These are phyloP conservation scores for Harmothoe impar DNA, from an alignment of 2,888 invertebrate species.

Conservation along the genomic window DNA sequence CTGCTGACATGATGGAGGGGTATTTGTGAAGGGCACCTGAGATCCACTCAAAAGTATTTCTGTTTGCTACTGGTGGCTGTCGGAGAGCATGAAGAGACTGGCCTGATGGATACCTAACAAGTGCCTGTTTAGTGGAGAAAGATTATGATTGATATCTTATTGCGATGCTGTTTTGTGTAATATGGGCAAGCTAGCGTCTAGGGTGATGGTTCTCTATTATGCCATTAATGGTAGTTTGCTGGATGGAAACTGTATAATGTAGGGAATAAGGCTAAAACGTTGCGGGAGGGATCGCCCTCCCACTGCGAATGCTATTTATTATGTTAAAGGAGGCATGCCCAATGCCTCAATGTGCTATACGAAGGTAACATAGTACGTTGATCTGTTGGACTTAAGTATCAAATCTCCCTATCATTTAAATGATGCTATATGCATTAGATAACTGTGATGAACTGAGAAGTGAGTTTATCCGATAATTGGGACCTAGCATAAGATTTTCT, in stretches of 20 bases:
- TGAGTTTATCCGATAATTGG: too few species aligned
- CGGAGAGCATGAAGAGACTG: background rate
- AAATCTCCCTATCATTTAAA: too few species aligned
- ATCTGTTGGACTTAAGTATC: too few species aligned
- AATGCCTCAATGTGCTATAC: background rate
- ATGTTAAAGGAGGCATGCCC: too few species aligned
- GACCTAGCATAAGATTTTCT: too few species aligned
- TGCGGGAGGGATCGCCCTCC: conserved; percentile 1
- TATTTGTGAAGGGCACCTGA: background rate
- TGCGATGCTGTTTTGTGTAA: background rate
- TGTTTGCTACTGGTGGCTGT: background rate
- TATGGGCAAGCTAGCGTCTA: background rate
- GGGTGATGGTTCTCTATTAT: background rate
- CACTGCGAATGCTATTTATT: background rate
- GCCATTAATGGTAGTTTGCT: background rate
- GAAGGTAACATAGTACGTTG: background rate
- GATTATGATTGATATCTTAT: background rate
- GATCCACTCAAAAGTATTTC: conserved; percentile 15
- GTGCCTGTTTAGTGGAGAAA: background rate
- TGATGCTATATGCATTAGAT: too few species aligned
- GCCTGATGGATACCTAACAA: background rate
- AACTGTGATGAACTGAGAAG: too few species aligned
- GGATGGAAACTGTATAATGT: background rate
- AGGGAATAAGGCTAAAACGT: background rate
- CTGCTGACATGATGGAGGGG: conserved; percentile 3